Evolutionary conservation across 2,888 invertebrate species (phyloP).

Genomic region (Pheosia tremula): DNA sequence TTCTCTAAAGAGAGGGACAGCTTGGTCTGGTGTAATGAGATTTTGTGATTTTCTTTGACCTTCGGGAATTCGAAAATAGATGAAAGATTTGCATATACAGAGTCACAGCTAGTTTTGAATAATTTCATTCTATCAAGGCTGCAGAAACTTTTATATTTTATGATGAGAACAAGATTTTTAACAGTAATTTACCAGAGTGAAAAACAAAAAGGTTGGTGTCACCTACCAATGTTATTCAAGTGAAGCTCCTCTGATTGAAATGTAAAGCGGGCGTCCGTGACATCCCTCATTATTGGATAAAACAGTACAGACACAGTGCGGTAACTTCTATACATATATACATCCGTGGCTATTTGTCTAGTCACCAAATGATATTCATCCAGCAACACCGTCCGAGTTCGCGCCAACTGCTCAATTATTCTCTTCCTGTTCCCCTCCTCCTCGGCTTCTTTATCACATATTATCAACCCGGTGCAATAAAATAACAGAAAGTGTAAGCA

Average conservation of each 20-base stretch:
- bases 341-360: conserved; percentile 74
- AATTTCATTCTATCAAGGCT: too few species aligned
- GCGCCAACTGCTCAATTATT: conserved; percentile 70
- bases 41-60: too few species aligned
- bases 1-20: too few species aligned
- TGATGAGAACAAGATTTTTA: neutral
- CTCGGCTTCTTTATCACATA: conserved; percentile 65
- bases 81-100: too few species aligned
- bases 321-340: conserved; percentile 77
- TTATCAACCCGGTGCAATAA: conserved; percentile 61
- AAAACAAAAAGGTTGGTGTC: conserved; percentile 14
- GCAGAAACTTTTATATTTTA: neutral
- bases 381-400: conserved; percentile 68
- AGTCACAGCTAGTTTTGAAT: too few species aligned
- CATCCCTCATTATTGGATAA: conserved; percentile 70
- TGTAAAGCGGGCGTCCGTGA: conserved; percentile 74
- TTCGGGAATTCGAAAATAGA: too few species aligned
- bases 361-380: conserved; percentile 75
- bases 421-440: conserved; percentile 67
- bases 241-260: conserved; percentile 80
- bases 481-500: conserved; percentile 60
- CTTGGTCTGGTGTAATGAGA: too few species aligned
- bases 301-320: conserved; percentile 77
- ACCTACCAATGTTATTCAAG: conserved; percentile 79
- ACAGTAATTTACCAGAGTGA: neutral